Percentiles rank a stretch among this genome's conserved stretches.
Conservation (phyloP, 2,797 vertebrate species). For the Arremon brunneinucha region DNA sequence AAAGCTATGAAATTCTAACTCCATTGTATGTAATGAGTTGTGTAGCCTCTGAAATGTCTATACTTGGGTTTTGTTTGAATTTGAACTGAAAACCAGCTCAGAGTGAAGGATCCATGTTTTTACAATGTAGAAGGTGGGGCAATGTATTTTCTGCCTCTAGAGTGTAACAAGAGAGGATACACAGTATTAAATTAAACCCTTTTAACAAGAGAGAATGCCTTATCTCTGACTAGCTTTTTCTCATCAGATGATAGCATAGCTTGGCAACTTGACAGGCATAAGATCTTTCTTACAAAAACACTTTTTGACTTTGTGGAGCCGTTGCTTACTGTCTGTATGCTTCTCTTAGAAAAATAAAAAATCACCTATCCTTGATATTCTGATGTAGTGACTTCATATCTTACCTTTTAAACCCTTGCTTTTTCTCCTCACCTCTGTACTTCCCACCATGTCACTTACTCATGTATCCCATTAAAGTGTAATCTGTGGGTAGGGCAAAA, state of each 20-base stretch:
- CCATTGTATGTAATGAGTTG: neutral
- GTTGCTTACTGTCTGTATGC: neutral
- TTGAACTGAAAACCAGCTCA: neutral
- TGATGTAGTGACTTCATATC: neutral
- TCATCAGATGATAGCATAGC: neutral
- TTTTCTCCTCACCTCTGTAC: neutral
- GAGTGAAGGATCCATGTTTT: neutral
- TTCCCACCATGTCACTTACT: neutral
- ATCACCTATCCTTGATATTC: neutral
- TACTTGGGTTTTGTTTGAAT: neutral
- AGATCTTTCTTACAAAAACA: neutral
- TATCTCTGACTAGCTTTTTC: neutral
- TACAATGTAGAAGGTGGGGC: neutral
- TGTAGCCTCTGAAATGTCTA: neutral
- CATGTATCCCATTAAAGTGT: neutral
- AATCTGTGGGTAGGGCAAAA: neutral
- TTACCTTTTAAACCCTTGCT: neutral
- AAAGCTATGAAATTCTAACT: neutral
- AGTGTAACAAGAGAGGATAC: neutral
- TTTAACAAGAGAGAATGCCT: neutral
- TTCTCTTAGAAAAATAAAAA: neutral
- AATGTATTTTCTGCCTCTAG: neutral
- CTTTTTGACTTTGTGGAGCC: neutral
- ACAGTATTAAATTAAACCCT: neutral
- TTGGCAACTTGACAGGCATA: neutral